These are phyloP conservation scores for Cyclopterus lumpus DNA, from an alignment of 2,797 vertebrate genomes.

Conservation along the genomic window DNA sequence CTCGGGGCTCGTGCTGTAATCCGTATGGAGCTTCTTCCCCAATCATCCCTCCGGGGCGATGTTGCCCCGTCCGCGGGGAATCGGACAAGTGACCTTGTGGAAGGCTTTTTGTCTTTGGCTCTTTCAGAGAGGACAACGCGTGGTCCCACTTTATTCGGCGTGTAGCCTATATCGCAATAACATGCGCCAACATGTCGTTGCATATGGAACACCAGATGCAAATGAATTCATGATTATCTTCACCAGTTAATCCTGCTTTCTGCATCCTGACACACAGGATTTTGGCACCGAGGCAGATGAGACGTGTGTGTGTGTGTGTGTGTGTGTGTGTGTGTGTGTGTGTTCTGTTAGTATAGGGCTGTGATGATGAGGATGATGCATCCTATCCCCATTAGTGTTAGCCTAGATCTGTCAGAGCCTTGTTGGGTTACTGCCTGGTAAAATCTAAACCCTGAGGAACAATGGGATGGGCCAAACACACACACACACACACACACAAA, in stretches of 20 bases:
- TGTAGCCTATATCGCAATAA: slow-evolving; percentile 8
- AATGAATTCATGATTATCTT: slow-evolving; percentile 58
- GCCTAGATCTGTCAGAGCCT: slow-evolving; percentile 85
- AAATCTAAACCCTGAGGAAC: slow-evolving; percentile 73
- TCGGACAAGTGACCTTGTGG: slow-evolving; percentile 17
- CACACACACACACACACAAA: slow-evolving; percentile 43
- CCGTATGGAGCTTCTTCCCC: slow-evolving; percentile 11
- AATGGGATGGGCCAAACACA: slow-evolving; percentile 62
- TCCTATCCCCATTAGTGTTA: slow-evolving; percentile 83
- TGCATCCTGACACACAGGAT: slow-evolving; percentile 32
- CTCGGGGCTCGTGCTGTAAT: slow-evolving; percentile 18
- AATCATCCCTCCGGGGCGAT: slow-evolving; percentile 28
- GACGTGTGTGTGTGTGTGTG: slow-evolving; percentile 18
- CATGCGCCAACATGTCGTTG: slow-evolving; percentile 10
- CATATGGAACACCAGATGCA: slow-evolving; percentile 48
- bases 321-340: background rate
- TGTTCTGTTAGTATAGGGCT: slow-evolving; percentile 39
- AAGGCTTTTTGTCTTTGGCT: background rate
- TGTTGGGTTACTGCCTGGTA: slow-evolving; percentile 71
- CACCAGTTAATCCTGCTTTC: slow-evolving; percentile 51
- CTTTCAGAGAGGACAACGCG: slow-evolving; percentile 15
- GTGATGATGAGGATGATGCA: slow-evolving; percentile 72
- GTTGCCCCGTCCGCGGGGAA: slow-evolving; percentile 33
- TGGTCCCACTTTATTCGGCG: slow-evolving; percentile 19
- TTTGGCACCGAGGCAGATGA: slow-evolving; percentile 37